Conservation (phyloP, 2,113 vertebrate species). For the Raja brachyura region DNA sequence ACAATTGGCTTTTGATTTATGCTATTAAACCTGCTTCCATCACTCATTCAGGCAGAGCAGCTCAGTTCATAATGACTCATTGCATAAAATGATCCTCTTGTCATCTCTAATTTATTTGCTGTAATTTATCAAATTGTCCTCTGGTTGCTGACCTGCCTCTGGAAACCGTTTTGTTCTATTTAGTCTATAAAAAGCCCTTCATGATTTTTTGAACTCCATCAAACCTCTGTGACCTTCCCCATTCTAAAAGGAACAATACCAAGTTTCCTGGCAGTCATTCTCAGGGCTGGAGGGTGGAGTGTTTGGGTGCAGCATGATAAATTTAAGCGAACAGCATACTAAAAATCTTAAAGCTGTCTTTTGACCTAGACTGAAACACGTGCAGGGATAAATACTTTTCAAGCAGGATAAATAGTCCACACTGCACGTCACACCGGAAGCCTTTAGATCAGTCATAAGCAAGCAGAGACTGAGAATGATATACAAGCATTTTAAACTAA, state of each 20-base stretch:
- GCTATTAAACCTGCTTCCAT: too few relatives aligned
- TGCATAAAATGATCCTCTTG: too few relatives aligned
- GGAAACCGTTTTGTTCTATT: too few relatives aligned
- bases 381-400: constrained; percentile 26
- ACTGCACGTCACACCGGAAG: not conserved
- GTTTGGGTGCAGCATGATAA: not conserved
- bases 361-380: not conserved
- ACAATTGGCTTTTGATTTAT: too few relatives aligned
- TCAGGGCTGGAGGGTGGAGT: not conserved
- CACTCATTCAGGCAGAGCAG: too few relatives aligned
- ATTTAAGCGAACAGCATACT: not conserved
- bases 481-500: not conserved
- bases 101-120: too few relatives aligned
- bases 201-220: not conserved
- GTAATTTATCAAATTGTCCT: too few relatives aligned
- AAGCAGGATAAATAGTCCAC: constrained; percentile 13
- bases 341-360: not conserved
- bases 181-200: not conserved
- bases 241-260: too few relatives aligned
- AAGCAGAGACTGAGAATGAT: not conserved
- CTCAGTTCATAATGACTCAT: too few relatives aligned
- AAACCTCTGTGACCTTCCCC: not conserved
- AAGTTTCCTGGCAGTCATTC: not conserved
- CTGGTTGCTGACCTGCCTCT: too few relatives aligned
- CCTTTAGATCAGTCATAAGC: not conserved